phyloP scores from a whole-genome alignment of 2,888 invertebrate genomes.

The Drosophila atripex region DNA sequence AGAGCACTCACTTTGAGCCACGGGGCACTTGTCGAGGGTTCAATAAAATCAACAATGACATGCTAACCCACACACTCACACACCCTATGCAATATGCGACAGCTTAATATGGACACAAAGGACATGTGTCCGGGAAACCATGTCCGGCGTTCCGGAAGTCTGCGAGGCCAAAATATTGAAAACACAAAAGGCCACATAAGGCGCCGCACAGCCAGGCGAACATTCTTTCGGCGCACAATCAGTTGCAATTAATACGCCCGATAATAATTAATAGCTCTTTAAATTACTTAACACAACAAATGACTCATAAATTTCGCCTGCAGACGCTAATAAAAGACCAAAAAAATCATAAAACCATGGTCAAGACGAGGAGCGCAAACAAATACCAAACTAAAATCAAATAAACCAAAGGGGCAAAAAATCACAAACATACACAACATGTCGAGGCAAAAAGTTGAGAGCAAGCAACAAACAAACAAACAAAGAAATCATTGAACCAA shows the following conservation, averaged over 20 bases:
- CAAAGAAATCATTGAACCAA: slow-evolving; percentile 80
- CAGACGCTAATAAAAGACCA: slow-evolving; percentile 24
- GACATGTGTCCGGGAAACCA: slow-evolving; percentile 29
- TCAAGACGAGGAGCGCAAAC: slow-evolving; percentile 12
- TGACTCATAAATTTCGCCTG: slow-evolving; percentile 46
- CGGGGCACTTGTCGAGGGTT: slow-evolving; percentile 61
- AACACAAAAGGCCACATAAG: slow-evolving; percentile 41
- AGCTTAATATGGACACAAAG: slow-evolving; percentile 39
- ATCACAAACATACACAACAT: slow-evolving; percentile 18
- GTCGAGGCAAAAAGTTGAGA: slow-evolving; percentile 19
- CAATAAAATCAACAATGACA: slow-evolving; percentile 67
- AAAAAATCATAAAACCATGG: slow-evolving; percentile 24
- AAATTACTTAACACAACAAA: slow-evolving; percentile 38
- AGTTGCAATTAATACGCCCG: slow-evolving; percentile 34
- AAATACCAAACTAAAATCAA: slow-evolving; percentile 44
- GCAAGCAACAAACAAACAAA: slow-evolving; percentile 35
- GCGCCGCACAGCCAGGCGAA: background rate
- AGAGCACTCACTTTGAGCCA: slow-evolving; percentile 51
- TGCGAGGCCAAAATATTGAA: slow-evolving; percentile 33
- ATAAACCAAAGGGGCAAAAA: slow-evolving; percentile 46
- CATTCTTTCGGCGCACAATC: background rate
- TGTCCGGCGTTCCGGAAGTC: slow-evolving; percentile 23
- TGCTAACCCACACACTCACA: slow-evolving; percentile 16
- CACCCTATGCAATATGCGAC: slow-evolving; percentile 6
- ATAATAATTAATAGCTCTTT: slow-evolving; percentile 31